These are phyloP conservation scores for Phoxinus dragarum DNA, from an alignment of 2,797 vertebrate genomes.

Conservation along the genomic window DNA sequence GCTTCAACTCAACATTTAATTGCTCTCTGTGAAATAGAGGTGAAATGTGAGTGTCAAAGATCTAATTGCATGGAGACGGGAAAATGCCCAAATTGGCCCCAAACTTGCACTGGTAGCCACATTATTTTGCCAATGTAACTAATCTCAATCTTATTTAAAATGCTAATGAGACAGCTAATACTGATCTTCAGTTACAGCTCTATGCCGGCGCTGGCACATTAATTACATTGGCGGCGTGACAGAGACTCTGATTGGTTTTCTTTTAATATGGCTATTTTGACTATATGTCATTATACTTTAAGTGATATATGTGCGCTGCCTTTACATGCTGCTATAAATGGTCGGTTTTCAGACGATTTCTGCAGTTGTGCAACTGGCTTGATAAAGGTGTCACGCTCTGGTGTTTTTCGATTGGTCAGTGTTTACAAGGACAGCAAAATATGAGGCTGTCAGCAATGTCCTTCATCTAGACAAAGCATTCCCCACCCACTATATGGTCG, in stretches of 20 bases:
- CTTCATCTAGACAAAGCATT: constrained; percentile 44
- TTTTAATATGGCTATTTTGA: constrained; percentile 24
- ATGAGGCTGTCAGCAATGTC: constrained; percentile 51
- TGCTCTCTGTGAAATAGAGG: constrained; percentile 52
- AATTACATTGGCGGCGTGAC: background rate
- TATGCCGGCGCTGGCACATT: background rate
- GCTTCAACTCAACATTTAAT: constrained; percentile 48
- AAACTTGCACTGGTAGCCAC: constrained; percentile 32
- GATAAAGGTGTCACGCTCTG: constrained; percentile 29
- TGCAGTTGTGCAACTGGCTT: background rate
- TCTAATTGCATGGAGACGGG: constrained; percentile 47
- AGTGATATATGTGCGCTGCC: background rate
- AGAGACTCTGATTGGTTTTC: constrained; percentile 22
- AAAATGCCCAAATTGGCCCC: constrained; percentile 44
- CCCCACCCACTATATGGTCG: constrained; percentile 1
- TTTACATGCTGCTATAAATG: background rate
- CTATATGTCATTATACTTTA: background rate
- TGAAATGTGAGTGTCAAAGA: constrained; percentile 56
- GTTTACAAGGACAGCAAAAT: constrained; percentile 53
- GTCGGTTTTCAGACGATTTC: background rate
- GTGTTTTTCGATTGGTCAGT: constrained; percentile 44
- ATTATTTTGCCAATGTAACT: constrained; percentile 45
- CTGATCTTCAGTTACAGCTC: constrained; percentile 43
- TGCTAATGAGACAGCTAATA: constrained; percentile 50
- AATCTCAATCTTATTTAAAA: constrained; percentile 51